Conservation (phyloP, 2,113 vertebrate genomes). For the Stomatorhinus ivindoensis region DNA sequence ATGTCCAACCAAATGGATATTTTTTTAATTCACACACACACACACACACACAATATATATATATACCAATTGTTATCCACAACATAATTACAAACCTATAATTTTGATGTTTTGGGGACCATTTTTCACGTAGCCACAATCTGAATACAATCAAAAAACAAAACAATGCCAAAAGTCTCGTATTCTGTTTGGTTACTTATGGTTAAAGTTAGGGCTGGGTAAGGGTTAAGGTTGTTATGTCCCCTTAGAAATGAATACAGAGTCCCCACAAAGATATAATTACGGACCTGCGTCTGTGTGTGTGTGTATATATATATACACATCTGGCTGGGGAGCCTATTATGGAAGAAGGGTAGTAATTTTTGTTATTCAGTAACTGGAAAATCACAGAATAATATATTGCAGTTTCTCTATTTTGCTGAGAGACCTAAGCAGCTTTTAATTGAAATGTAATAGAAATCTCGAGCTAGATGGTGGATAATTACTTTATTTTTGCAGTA, state of each 20-base stretch:
- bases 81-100: neutral
- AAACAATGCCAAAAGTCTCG: too few species aligned
- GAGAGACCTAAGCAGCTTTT: constrained; percentile 30
- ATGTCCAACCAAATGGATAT: too few species aligned
- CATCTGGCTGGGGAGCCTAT: neutral
- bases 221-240: too few species aligned
- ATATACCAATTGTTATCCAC: neutral
- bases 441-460: constrained; percentile 43
- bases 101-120: neutral
- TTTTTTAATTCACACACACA: neutral
- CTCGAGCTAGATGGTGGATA: constrained; percentile 40
- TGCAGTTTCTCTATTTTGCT: constrained; percentile 24
- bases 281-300: too few species aligned
- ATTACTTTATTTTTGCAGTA: constrained; percentile 41
- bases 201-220: too few species aligned
- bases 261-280: too few species aligned
- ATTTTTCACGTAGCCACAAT: too few species aligned
- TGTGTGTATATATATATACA: too few species aligned
- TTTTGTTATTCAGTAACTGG: neutral
- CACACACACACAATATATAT: too few species aligned
- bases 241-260: too few species aligned
- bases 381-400: constrained; percentile 44
- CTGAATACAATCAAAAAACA: too few species aligned
- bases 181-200: too few species aligned
- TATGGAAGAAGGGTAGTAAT: neutral